A percentile compares a stretch with the other conserved stretches of the same genome.
phyloP scores from a whole-genome alignment of 2,888 invertebrate genomes.

The Coleophora flavipennella region DNA sequence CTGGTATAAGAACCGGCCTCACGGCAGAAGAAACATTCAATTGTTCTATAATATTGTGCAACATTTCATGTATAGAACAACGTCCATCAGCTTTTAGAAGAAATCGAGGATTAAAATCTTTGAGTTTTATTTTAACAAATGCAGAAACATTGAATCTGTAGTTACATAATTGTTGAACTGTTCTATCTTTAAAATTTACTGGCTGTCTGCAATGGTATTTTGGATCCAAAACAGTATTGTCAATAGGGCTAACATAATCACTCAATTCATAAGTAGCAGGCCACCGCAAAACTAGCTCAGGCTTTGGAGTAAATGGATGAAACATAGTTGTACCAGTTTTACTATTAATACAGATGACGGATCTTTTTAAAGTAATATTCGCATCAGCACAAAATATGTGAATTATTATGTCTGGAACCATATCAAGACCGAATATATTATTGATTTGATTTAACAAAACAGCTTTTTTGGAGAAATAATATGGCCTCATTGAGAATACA shows the following conservation, averaged over 20 bases:
- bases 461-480: conserved; percentile 31
- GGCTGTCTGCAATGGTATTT: conserved; percentile 65
- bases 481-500: conserved; percentile 26
- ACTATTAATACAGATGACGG: conserved; percentile 43
- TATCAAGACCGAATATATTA: conserved; percentile 36
- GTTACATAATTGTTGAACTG: conserved; percentile 60
- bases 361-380: conserved; percentile 60
- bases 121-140: conserved; percentile 61
- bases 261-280: conserved; percentile 40
- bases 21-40: conserved; percentile 35
- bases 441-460: conserved; percentile 38
- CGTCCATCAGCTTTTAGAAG: conserved; percentile 75
- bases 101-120: conserved; percentile 65
- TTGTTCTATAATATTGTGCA: conserved; percentile 56
- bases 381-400: conserved; percentile 67
- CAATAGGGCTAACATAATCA: conserved; percentile 31
- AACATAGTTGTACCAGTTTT: conserved; percentile 21
- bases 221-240: conserved; percentile 31
- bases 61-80: conserved; percentile 52
- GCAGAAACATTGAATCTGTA: conserved; percentile 56
- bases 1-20: conserved; percentile 46
- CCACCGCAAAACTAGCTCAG: conserved; percentile 35
- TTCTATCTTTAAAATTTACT: conserved; percentile 50
- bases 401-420: conserved; percentile 67
- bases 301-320: conserved; percentile 26